These are phyloP conservation scores for Lethocerus indicus DNA, from an alignment of 1,140 invertebrate species.

Conservation along the genomic window DNA sequence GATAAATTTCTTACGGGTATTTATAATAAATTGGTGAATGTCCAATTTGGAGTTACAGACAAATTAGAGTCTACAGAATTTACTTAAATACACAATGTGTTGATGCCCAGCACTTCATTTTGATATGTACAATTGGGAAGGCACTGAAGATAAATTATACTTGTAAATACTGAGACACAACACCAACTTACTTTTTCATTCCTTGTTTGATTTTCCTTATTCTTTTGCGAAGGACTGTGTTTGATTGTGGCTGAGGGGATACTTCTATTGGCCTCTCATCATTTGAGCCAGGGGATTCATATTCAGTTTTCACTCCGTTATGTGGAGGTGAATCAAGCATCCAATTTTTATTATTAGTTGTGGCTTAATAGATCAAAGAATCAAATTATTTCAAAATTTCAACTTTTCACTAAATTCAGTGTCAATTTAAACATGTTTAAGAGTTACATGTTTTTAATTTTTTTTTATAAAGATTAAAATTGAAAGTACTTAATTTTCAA, in stretches of 20 bases:
- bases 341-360: slow-evolving; percentile 12
- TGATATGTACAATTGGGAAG: no score
- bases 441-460: not conserved
- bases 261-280: slow-evolving; percentile 7
- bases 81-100: no score
- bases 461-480: no score
- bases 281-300: slow-evolving; percentile 13
- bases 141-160: not conserved
- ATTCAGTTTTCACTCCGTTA: slow-evolving; percentile 10
- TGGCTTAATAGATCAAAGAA: no score
- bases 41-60: no score
- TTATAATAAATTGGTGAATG: no score
- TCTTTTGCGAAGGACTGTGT: slow-evolving; percentile 66
- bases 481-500: not conserved
- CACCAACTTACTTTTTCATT: slow-evolving; percentile 49
- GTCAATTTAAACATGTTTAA: no score
- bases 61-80: no score
- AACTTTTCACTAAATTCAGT: no score
- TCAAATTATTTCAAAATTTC: no score
- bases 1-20: no score
- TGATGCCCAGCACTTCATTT: no score
- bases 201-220: slow-evolving; percentile 74
- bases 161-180: not conserved
- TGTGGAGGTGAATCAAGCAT: slow-evolving; percentile 18
- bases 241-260: slow-evolving; percentile 40